A percentile compares a stretch with the other conserved stretches of the same genome.
Conservation (phyloP, 2,797 vertebrate genomes). For the Dendrocincla tyrannina region DNA sequence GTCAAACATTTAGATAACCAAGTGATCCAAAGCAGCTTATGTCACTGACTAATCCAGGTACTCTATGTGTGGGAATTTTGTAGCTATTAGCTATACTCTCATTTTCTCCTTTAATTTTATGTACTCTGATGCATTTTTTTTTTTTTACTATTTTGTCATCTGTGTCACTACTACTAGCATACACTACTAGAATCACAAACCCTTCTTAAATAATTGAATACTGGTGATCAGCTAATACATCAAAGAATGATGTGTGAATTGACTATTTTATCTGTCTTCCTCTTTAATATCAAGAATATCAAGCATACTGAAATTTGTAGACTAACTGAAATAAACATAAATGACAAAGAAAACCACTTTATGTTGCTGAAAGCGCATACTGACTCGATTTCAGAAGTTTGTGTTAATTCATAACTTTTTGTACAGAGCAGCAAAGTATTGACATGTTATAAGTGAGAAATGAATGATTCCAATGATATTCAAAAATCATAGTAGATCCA, state of each 20-base stretch:
- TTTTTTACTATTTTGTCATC: not conserved
- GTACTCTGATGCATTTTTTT: not conserved
- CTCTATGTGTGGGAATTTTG: not conserved
- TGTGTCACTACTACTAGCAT: not conserved
- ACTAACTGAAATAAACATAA: slow-evolving; percentile 58
- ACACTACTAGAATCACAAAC: not conserved
- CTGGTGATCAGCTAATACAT: not conserved
- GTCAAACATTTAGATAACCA: not conserved
- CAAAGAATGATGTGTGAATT: slow-evolving; percentile 23
- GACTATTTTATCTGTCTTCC: not conserved
- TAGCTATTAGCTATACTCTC: not conserved
- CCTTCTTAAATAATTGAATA: not conserved
- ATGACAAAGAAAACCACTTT: slow-evolving; percentile 34
- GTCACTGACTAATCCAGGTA: not conserved
- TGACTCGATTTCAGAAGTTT: slow-evolving; percentile 42
- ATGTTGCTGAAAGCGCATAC: slow-evolving; percentile 21
- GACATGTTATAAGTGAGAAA: not conserved
- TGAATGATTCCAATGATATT: not conserved
- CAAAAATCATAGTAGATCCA: not conserved
- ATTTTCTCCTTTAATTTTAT: not conserved
- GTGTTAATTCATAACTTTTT: slow-evolving; percentile 33
- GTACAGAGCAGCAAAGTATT: slow-evolving; percentile 24
- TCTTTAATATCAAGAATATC: slow-evolving; percentile 61
- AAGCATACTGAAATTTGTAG: slow-evolving; percentile 44
- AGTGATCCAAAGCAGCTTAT: not conserved